Percentiles rank a stretch among this genome's conserved stretches.
These are phyloP conservation scores for Peromyscus attwateri DNA, from an alignment of 2,797 vertebrate species.

Conservation along the genomic window DNA sequence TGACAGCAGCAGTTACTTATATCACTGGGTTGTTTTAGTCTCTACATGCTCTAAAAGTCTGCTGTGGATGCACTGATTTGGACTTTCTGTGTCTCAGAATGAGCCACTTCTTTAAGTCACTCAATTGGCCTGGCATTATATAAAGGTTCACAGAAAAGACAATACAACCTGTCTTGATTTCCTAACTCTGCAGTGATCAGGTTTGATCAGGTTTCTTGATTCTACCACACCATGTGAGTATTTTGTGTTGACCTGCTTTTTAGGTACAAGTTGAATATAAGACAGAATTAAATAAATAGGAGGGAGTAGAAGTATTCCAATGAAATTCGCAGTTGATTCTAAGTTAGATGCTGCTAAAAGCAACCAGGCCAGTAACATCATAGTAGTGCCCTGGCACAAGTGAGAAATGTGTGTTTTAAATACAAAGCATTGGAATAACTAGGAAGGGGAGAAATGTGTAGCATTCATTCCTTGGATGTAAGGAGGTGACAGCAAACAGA, in stretches of 20 bases:
- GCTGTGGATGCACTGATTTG: not conserved
- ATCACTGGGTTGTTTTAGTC: slow-evolving; percentile 36
- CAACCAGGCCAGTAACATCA: slow-evolving; percentile 17
- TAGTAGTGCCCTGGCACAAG: not conserved
- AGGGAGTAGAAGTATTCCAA: not conserved
- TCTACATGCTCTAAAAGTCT: slow-evolving; percentile 7
- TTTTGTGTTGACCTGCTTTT: not conserved
- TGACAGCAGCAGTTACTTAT: slow-evolving; percentile 44
- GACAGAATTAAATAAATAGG: slow-evolving; percentile 51
- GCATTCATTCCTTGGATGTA: not conserved
- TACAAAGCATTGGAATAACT: not conserved
- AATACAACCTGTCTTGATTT: not conserved
- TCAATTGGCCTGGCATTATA: not conserved
- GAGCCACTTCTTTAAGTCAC: not conserved
- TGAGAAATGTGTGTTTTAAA: not conserved
- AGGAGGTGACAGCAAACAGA: not conserved
- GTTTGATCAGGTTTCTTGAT: not conserved
- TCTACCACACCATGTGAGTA: not conserved
- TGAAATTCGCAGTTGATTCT: slow-evolving; percentile 35
- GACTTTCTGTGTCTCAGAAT: not conserved
- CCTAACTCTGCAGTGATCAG: not conserved
- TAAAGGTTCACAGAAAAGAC: not conserved
- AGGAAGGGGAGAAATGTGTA: not conserved
- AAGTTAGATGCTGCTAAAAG: slow-evolving; percentile 51
- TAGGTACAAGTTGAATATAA: slow-evolving; percentile 25